These are phyloP conservation scores for Plodia interpunctella DNA, from an alignment of 1,140 invertebrate genomes.

Conservation along the genomic window DNA sequence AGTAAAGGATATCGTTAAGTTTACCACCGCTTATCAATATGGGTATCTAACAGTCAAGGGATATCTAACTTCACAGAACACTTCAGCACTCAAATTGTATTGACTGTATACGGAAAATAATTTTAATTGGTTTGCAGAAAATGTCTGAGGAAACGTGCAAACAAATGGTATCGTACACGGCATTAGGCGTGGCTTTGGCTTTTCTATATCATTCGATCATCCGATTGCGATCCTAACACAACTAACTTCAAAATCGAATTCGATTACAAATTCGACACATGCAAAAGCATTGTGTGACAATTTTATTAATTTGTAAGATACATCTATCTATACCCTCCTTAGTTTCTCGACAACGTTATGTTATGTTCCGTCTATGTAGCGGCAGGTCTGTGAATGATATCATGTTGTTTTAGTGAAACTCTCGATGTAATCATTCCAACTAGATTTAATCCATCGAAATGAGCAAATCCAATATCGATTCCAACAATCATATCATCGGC, in stretches of 20 bases:
- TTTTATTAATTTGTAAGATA: slow-evolving; percentile 47
- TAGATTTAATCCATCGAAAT: slow-evolving; percentile 31
- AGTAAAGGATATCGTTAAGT: neutral
- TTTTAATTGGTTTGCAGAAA: slow-evolving; percentile 85
- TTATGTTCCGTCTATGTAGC: slow-evolving; percentile 68
- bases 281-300: slow-evolving; percentile 32
- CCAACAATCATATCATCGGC: slow-evolving; percentile 56
- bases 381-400: slow-evolving; percentile 54
- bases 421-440: slow-evolving; percentile 62
- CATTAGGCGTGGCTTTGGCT: slow-evolving; percentile 76
- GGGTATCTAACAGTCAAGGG: slow-evolving; percentile 34
- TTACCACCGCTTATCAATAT: slow-evolving; percentile 6
- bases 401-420: slow-evolving; percentile 45
- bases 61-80: slow-evolving; percentile 30
- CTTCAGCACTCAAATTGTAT: slow-evolving; percentile 37
- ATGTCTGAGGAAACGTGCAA: slow-evolving; percentile 89
- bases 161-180: slow-evolving; percentile 87
- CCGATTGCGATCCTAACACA: slow-evolving; percentile 67
- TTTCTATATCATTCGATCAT: slow-evolving; percentile 71
- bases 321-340: slow-evolving; percentile 31
- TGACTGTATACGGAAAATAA: slow-evolving; percentile 43
- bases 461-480: slow-evolving; percentile 21
- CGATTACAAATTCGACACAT: slow-evolving; percentile 48
- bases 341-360: slow-evolving; percentile 54
- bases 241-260: slow-evolving; percentile 65